phyloP scores from a whole-genome alignment of 2,797 vertebrate genomes.

The Darevskia nairensis region DNA sequence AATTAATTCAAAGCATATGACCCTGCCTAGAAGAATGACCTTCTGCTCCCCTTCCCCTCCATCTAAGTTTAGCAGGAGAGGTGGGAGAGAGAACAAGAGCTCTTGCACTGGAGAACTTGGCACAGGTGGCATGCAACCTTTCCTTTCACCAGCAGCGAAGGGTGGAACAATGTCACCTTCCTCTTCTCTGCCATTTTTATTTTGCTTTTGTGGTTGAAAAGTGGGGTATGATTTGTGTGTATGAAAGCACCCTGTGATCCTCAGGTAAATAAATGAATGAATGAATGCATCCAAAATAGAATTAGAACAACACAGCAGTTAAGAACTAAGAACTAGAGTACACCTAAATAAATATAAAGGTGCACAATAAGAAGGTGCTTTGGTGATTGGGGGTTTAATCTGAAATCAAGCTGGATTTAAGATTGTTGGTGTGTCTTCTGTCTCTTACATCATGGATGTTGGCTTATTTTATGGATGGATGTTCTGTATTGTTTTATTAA shows the following conservation, averaged over 20 bases:
- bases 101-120: not conserved
- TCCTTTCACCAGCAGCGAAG: too few relatives aligned
- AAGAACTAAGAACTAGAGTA: not conserved
- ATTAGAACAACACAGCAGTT: not conserved
- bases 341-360: not conserved
- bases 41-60: not conserved
- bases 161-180: not conserved
- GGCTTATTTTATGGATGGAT: too few relatives aligned
- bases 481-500: too few relatives aligned
- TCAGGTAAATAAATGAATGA: not conserved
- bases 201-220: not conserved
- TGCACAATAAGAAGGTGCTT: not conserved
- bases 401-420: too few relatives aligned
- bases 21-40: constrained; percentile 14
- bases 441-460: too few relatives aligned
- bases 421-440: too few relatives aligned
- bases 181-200: not conserved
- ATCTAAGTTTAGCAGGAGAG: too few relatives aligned
- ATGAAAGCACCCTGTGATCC: not conserved
- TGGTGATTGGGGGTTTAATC: too few relatives aligned
- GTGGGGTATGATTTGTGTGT: not conserved
- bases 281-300: not conserved
- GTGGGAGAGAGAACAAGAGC: too few relatives aligned
- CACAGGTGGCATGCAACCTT: not conserved
- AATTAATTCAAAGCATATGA: constrained; percentile 3